These are phyloP conservation scores for Hemichromis elongatus DNA, from an alignment of 2,113 vertebrate species.

Conservation along the genomic window DNA sequence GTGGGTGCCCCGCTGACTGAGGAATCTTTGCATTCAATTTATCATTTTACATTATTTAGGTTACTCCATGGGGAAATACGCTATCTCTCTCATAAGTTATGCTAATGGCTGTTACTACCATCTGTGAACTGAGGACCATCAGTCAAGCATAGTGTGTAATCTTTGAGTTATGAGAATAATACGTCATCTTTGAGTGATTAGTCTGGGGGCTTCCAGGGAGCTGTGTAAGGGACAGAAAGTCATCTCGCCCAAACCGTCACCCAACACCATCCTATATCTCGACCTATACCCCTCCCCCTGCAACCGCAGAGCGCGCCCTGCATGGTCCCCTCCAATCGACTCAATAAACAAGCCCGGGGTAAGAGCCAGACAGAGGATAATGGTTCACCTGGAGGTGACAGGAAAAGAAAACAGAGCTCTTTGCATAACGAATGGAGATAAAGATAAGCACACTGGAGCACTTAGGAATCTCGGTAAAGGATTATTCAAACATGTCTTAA, in stretches of 20 bases:
- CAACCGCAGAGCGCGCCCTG: not conserved
- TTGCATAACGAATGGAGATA: constrained; percentile 61
- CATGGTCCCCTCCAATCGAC: constrained; percentile 38
- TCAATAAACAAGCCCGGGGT: constrained; percentile 63
- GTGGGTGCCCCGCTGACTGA: constrained; percentile 14
- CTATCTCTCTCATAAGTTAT: constrained; percentile 61
- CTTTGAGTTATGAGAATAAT: constrained; percentile 46
- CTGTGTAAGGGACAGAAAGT: constrained; percentile 11
- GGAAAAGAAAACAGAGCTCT: constrained; percentile 69
- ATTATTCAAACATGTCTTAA: constrained; percentile 52
- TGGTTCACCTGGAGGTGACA: constrained; percentile 72
- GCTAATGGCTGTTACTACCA: constrained; percentile 63
- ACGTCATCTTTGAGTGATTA: constrained; percentile 38
- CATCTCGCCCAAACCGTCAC: constrained; percentile 30
- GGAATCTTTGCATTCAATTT: constrained; percentile 59
- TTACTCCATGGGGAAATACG: constrained; percentile 58
- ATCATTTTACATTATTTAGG: constrained; percentile 66
- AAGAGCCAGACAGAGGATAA: constrained; percentile 59
- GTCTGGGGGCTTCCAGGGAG: constrained; percentile 11
- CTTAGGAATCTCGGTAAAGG: constrained; percentile 60
- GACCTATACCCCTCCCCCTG: not conserved
- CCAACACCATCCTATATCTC: constrained; percentile 30
- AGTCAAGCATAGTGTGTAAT: constrained; percentile 35
- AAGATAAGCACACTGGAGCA: constrained; percentile 59
- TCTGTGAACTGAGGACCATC: constrained; percentile 60